These are phyloP conservation scores for Champsocephalus gunnari DNA, from an alignment of 2,797 vertebrate genomes.

Conservation along the genomic window DNA sequence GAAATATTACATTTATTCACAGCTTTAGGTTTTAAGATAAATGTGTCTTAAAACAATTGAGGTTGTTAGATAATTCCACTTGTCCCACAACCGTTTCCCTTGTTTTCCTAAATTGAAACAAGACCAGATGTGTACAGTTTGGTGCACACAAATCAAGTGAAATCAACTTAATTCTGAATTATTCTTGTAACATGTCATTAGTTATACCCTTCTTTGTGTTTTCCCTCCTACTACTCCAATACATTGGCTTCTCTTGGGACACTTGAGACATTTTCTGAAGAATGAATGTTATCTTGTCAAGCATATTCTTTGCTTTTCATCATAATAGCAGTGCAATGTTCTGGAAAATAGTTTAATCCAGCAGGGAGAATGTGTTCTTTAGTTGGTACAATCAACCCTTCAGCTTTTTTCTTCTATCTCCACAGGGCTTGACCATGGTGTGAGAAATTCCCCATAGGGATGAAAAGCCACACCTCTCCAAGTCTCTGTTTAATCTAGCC, in stretches of 20 bases:
- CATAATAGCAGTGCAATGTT: neutral
- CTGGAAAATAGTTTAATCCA: neutral
- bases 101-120: conserved; percentile 6
- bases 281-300: conserved; percentile 16
- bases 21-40: neutral
- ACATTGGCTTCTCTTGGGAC: neutral
- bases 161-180: neutral
- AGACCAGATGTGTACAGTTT: conserved; percentile 4
- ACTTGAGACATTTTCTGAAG: neutral
- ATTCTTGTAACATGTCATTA: neutral
- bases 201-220: conserved; percentile 1
- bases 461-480: conserved; percentile 68
- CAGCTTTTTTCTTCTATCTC: conserved; percentile 26
- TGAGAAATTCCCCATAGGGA: conserved; percentile 80
- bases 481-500: conserved; percentile 69
- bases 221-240: neutral
- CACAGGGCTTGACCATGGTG: conserved; percentile 55
- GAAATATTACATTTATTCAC: neutral
- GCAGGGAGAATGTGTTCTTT: neutral
- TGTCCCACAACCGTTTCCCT: too few relatives aligned
- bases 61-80: neutral
- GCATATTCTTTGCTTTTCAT: conserved; percentile 1
- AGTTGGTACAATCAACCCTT: neutral
- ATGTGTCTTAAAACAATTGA: conserved; percentile 5
- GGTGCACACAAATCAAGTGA: neutral